Conservation (phyloP, 2,888 invertebrate species). For the Platycnemis pennipes region DNA sequence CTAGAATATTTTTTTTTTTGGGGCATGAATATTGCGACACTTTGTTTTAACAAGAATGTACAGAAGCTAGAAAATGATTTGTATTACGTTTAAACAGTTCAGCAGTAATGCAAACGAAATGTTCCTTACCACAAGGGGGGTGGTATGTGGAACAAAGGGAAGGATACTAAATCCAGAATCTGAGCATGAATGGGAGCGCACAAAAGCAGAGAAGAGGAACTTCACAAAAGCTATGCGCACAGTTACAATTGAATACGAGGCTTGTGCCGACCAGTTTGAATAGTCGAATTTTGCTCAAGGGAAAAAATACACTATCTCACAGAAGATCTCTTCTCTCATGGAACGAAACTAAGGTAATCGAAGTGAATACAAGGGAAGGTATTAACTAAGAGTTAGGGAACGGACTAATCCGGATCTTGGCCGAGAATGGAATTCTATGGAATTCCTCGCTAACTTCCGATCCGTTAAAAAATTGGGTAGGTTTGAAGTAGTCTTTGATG, state of each 20-base stretch:
- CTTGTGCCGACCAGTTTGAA: neutral
- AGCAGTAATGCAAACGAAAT: neutral
- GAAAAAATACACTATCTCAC: neutral
- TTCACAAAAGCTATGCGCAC: constrained; percentile 2
- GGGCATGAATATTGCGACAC: neutral
- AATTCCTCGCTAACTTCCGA: neutral
- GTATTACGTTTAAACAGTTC: neutral
- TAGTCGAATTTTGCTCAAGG: neutral
- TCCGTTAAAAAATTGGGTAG: neutral
- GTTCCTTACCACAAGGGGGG: neutral
- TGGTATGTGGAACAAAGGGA: neutral
- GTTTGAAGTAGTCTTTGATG: neutral
- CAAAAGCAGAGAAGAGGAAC: neutral
- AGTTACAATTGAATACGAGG: neutral
- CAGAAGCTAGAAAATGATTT: neutral
- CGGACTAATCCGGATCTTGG: neutral
- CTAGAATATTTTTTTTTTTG: neutral
- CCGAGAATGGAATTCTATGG: neutral
- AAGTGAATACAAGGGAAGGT: neutral
- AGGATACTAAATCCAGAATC: neutral
- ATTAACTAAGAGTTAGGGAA: constrained; percentile 2
- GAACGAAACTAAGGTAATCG: neutral
- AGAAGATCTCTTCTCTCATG: neutral
- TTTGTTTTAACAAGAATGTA: neutral
- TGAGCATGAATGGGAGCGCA: neutral